These are phyloP conservation scores for Nesoenas mayeri DNA, from an alignment of 2,113 vertebrate genomes.

Conservation along the genomic window DNA sequence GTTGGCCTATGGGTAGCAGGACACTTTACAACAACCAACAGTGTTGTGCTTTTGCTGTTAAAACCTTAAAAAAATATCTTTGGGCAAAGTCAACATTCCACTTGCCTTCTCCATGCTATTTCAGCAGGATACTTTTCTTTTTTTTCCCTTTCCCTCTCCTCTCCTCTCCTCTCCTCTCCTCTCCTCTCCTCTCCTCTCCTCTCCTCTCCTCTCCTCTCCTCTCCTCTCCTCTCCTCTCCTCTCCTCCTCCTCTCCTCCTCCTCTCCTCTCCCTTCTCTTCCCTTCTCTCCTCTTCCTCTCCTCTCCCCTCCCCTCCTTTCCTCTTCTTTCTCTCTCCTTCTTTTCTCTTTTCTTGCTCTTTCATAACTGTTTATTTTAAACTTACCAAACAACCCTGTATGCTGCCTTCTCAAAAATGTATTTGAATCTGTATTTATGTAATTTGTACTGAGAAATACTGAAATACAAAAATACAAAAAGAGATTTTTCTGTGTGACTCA, in stretches of 20 bases:
- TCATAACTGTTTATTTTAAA: background rate
- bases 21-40: constrained; percentile 3
- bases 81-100: background rate
- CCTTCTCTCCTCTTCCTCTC: no score
- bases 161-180: background rate
- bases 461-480: background rate
- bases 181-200: no score
- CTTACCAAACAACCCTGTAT: background rate
- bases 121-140: background rate
- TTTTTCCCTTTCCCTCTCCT: background rate
- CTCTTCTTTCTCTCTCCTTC: no score
- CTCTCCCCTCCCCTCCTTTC: no score
- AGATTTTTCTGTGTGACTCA: constrained; percentile 21
- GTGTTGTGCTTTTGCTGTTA: background rate
- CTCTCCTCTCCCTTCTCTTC: no score
- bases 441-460: background rate
- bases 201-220: background rate
- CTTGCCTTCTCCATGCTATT: background rate
- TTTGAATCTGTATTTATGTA: background rate
- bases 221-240: no score
- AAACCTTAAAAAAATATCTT: background rate
- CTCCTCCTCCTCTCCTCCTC: no score
- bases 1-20: background rate
- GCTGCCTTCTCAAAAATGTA: background rate
- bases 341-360: background rate